Conservation (phyloP, 2,797 vertebrate genomes). For the Myotis myotis region DNA sequence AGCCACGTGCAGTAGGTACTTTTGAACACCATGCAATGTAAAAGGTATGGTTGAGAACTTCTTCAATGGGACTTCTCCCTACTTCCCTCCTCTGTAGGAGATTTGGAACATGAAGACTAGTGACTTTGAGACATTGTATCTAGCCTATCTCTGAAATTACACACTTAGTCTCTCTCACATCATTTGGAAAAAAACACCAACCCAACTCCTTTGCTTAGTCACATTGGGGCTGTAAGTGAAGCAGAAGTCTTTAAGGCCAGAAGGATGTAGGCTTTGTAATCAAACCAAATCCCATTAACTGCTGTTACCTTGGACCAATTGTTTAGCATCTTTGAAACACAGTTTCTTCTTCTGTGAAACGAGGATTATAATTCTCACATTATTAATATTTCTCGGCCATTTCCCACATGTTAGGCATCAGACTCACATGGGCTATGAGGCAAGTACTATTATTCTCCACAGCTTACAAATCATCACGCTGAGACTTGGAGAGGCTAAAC, state of each 20-base stretch:
- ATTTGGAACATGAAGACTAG: not conserved
- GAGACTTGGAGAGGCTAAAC: not conserved
- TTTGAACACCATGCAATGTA: not conserved
- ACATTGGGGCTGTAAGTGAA: not conserved
- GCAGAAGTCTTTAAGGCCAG: not conserved
- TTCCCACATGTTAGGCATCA: not conserved
- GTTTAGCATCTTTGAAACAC: not conserved
- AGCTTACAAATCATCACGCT: conserved; percentile 16
- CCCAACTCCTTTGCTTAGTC: not conserved
- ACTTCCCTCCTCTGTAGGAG: too few relatives aligned
- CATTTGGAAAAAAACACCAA: not conserved
- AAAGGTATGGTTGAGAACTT: not conserved
- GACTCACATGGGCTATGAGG: not conserved
- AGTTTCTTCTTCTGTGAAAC: conserved; percentile 3
- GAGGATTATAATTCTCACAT: not conserved
- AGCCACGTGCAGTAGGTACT: not conserved
- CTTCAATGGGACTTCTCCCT: not conserved
- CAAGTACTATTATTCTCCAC: not conserved
- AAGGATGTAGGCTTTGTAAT: not conserved
- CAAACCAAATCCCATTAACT: not conserved
- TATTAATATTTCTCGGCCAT: not conserved
- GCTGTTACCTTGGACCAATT: not conserved
- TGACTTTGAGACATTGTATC: not conserved
- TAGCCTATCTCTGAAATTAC: not conserved
- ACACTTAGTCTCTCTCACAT: not conserved